Evolutionary conservation across 2,113 vertebrate genomes (phyloP).

Genomic region (Sminthopsis crassicaudata): DNA sequence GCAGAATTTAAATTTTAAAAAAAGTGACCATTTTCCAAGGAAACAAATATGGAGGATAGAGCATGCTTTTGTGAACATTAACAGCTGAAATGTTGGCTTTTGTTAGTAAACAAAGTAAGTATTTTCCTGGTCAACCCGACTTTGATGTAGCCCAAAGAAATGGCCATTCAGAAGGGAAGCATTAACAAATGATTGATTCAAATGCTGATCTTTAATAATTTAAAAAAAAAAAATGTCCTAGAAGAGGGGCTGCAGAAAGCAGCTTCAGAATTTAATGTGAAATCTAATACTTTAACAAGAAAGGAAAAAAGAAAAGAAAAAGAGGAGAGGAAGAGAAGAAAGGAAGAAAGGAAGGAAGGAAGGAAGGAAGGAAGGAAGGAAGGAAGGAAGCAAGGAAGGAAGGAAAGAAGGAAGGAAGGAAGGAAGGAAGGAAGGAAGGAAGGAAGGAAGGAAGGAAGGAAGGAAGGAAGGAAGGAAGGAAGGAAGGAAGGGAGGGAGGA

Average conservation of each 20-base stretch:
- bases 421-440: too few relatives aligned
- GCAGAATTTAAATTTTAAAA: slow-evolving; percentile 54
- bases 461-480: too few relatives aligned
- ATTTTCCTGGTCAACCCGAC: slow-evolving; percentile 68
- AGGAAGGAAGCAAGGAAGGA: too few relatives aligned
- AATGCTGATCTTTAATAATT: slow-evolving; percentile 47
- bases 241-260: slow-evolving; percentile 6
- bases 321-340: neutral
- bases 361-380: too few relatives aligned
- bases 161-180: slow-evolving; percentile 49
- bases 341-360: too few relatives aligned
- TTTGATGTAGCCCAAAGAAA: slow-evolving; percentile 69
- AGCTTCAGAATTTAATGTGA: slow-evolving; percentile 10
- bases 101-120: slow-evolving; percentile 69
- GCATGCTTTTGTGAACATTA: slow-evolving; percentile 53
- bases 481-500: too few relatives aligned
- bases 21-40: slow-evolving; percentile 48
- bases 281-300: slow-evolving; percentile 30
- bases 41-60: slow-evolving; percentile 43
- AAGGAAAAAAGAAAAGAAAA: neutral
- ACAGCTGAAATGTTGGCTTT: slow-evolving; percentile 54
- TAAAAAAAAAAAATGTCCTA: slow-evolving; percentile 39
- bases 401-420: too few relatives aligned
- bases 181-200: slow-evolving; percentile 72
- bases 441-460: too few relatives aligned